phyloP scores from a whole-genome alignment of 2,888 invertebrate species.

The Chironomus tentans region DNA sequence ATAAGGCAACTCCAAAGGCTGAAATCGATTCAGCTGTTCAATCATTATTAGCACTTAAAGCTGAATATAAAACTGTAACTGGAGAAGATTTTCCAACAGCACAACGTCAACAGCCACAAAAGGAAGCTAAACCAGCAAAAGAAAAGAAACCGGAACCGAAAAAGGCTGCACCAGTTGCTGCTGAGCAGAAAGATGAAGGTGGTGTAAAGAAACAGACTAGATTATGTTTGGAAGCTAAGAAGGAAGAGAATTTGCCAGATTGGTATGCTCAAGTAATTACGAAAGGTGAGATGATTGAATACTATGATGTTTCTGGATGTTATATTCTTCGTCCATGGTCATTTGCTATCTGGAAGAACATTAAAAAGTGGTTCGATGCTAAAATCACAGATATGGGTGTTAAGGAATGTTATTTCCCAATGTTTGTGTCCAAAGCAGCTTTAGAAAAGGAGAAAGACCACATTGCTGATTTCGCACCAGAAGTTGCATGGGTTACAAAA shows the following conservation, averaged over 20 bases:
- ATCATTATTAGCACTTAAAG: constrained; percentile 49
- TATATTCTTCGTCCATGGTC: constrained; percentile 98
- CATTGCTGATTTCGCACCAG: constrained; percentile 97
- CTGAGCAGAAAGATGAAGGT: constrained; percentile 34
- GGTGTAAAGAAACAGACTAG: constrained; percentile 81
- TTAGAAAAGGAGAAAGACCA: constrained; percentile 94
- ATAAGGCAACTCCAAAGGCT: constrained; percentile 43
- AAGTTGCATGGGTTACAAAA: constrained; percentile 81
- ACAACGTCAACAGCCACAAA: constrained; percentile 35
- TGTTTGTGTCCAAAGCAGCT: constrained; percentile 87
- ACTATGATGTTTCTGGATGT: constrained; percentile 98
- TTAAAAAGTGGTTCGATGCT: constrained; percentile 74
- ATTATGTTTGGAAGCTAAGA: constrained; percentile 86
- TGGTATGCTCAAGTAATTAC: constrained; percentile 96
- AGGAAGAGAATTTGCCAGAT: constrained; percentile 85
- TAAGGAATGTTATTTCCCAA: constrained; percentile 95
- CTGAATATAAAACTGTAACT: constrained; percentile 50
- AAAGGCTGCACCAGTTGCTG: neutral
- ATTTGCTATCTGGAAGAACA: constrained; percentile 89
- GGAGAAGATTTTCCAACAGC: constrained; percentile 44
- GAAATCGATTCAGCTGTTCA: constrained; percentile 44
- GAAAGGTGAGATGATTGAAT: constrained; percentile 96
- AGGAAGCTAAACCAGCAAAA: constrained; percentile 6
- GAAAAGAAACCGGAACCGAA: constrained; percentile 27
- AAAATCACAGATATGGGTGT: constrained; percentile 88